Evolutionary conservation across 2,888 invertebrate species (phyloP).

Genomic region (Lordiphosa andalusiaca): DNA sequence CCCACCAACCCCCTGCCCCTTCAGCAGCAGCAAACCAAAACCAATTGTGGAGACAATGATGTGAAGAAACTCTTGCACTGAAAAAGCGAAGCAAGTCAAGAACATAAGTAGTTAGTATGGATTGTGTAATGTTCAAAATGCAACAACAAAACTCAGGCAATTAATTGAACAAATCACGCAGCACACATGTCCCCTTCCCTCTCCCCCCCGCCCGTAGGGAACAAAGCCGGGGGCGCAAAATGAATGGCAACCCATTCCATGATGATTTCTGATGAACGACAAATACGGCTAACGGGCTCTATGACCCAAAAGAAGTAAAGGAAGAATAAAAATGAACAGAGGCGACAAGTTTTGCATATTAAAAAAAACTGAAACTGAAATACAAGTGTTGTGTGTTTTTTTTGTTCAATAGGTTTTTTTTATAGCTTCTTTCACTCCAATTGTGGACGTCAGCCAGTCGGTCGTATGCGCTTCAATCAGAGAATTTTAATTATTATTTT

Average conservation of each 20-base stretch:
- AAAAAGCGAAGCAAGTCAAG: conserved; percentile 11
- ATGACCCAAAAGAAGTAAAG: conserved; percentile 40
- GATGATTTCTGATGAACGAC: conserved; percentile 50
- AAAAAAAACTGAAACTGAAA: conserved; percentile 31
- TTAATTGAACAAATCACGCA: conserved; percentile 74
- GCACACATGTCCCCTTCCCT: conserved; percentile 31
- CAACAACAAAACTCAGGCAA: conserved; percentile 45
- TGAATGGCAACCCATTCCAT: conserved; percentile 41
- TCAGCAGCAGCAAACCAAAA: neutral
- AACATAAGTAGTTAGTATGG: conserved; percentile 12
- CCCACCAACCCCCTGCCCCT: conserved; percentile 4
- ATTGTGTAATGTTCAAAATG: conserved; percentile 57
- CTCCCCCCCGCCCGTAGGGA: neutral
- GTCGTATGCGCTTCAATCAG: conserved; percentile 52
- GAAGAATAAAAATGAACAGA: neutral
- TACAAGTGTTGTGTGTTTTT: conserved; percentile 36
- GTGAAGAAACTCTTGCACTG: conserved; percentile 31
- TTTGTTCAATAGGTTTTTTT: conserved; percentile 36
- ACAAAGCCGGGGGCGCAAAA: conserved; percentile 25
- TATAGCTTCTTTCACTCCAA: conserved; percentile 64
- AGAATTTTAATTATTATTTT: conserved; percentile 78
- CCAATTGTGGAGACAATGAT: conserved; percentile 52
- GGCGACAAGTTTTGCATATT: conserved; percentile 60
- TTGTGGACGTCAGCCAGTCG: conserved; percentile 55
- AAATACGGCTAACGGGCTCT: conserved; percentile 59